phyloP scores from a whole-genome alignment of 2,888 invertebrate genomes.

The Arctia plantaginis region DNA sequence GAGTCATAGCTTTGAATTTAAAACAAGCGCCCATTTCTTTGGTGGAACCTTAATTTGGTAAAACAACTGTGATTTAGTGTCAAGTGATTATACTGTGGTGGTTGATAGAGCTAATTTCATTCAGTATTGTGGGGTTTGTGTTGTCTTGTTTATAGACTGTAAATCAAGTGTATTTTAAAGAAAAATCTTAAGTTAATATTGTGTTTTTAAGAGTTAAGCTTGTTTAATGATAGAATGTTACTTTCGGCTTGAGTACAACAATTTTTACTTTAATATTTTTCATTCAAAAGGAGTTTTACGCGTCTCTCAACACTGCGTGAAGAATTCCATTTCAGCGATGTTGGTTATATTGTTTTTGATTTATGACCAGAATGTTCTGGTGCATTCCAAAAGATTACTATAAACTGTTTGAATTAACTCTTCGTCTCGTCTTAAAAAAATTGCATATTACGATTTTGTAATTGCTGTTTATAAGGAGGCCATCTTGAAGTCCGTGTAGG shows the following conservation, averaged over 20 bases:
- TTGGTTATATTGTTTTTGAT: neutral
- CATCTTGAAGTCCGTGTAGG: too few species aligned
- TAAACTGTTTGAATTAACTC: too few species aligned
- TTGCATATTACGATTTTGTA: too few species aligned
- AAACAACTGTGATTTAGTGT: constrained; percentile 76
- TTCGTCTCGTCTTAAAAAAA: too few species aligned
- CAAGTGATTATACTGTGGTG: constrained; percentile 54
- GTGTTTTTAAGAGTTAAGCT: neutral
- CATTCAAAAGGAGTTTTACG: neutral
- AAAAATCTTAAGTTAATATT: neutral
- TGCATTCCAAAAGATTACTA: neutral
- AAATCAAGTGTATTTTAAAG: neutral
- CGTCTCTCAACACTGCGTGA: neutral
- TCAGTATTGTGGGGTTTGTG: constrained; percentile 8
- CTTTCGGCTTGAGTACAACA: neutral
- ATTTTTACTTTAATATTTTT: neutral
- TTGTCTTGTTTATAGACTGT: constrained; percentile 4
- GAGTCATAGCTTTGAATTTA: constrained; percentile 68
- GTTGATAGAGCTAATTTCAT: constrained; percentile 17
- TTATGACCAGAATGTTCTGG: neutral
- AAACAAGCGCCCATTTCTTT: constrained; percentile 69
- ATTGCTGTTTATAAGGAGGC: too few species aligned
- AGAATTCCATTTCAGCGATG: neutral
- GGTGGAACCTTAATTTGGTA: constrained; percentile 69
- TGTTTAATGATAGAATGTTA: neutral